Evolutionary conservation across 64 coral and sea anemone genomes (phyloP).

Genomic region (Stichodactyla mertensii): DNA sequence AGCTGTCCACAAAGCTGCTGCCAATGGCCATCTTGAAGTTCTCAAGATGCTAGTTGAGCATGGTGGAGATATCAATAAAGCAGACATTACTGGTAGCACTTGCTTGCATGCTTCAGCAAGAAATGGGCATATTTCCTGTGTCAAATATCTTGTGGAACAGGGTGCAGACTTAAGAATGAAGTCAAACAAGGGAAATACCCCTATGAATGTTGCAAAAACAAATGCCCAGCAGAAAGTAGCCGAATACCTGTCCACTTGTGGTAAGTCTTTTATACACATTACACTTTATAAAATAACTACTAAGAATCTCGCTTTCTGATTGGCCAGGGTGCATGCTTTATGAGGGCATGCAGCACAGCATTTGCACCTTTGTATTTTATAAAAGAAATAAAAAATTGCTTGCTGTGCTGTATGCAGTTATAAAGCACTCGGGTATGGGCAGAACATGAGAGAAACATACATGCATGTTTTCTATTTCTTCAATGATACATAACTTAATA

Average conservation of each 20-base stretch:
- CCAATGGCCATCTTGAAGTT: slow-evolving; percentile 79
- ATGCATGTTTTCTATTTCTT: too few relatives aligned
- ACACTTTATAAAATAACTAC: too few relatives aligned
- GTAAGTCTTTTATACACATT: slow-evolving; percentile 29
- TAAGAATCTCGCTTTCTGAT: too few relatives aligned
- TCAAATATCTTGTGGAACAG: slow-evolving; percentile 68
- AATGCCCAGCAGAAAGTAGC: slow-evolving; percentile 78
- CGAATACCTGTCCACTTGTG: slow-evolving; percentile 73
- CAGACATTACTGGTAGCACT: slow-evolving; percentile 65
- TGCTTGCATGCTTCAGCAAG: slow-evolving; percentile 70
- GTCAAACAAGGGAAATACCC: slow-evolving; percentile 88
- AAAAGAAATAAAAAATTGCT: too few relatives aligned
- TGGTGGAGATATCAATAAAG: slow-evolving; percentile 68
- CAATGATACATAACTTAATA: too few relatives aligned
- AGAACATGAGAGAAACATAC: too few relatives aligned
- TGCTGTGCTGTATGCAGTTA: too few relatives aligned
- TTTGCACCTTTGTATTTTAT: too few relatives aligned
- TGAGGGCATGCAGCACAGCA: too few relatives aligned
- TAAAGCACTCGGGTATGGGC: too few relatives aligned
- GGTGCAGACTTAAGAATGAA: slow-evolving; percentile 54
- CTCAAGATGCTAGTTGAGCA: slow-evolving; percentile 66
- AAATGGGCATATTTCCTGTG: slow-evolving; percentile 75
- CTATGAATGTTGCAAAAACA: slow-evolving; percentile 64
- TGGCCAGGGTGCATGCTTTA: too few relatives aligned
- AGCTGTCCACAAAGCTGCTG: slow-evolving; percentile 82